phyloP scores from a whole-genome alignment of 2,113 vertebrate genomes.

The Poicephalus gulielmi region DNA sequence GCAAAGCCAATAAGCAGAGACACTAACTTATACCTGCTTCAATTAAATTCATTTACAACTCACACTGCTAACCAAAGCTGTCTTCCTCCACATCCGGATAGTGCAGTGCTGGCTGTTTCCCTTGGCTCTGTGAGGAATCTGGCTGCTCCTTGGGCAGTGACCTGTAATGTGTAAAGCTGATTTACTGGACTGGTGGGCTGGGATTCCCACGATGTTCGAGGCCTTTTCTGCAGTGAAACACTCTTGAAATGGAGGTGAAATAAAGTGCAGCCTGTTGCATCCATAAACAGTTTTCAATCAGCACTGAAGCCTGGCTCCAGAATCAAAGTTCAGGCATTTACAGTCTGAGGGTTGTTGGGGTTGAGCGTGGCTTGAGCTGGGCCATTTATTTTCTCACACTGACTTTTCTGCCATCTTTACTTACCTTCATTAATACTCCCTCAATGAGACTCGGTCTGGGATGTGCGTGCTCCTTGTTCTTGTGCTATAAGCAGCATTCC shows the following conservation, averaged over 20 bases:
- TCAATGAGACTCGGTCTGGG: neutral
- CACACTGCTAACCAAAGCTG: neutral
- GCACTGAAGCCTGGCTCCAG: neutral
- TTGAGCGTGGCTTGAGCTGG: neutral
- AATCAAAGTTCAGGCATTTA: neutral
- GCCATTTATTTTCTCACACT: neutral
- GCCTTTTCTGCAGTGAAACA: neutral
- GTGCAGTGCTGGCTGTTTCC: neutral
- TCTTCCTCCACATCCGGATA: neutral
- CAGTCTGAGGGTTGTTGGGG: neutral
- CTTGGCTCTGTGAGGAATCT: accelerated
- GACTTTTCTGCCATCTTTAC: neutral
- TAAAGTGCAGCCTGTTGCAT: neutral
- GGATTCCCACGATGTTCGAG: neutral
- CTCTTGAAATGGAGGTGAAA: accelerated
- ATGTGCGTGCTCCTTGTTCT: neutral
- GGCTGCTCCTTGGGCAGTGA: neutral
- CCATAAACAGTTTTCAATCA: neutral
- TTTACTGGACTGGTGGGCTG: neutral
- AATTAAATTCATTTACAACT: neutral
- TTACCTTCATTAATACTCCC: neutral
- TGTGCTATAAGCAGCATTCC: neutral
- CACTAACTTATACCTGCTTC: neutral
- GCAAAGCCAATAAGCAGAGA: neutral
- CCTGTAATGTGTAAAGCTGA: neutral